A percentile compares a stretch with the other conserved stretches of the same genome.
phyloP scores from a whole-genome alignment of 2,888 invertebrate genomes.

The Drosophila cognata region DNA sequence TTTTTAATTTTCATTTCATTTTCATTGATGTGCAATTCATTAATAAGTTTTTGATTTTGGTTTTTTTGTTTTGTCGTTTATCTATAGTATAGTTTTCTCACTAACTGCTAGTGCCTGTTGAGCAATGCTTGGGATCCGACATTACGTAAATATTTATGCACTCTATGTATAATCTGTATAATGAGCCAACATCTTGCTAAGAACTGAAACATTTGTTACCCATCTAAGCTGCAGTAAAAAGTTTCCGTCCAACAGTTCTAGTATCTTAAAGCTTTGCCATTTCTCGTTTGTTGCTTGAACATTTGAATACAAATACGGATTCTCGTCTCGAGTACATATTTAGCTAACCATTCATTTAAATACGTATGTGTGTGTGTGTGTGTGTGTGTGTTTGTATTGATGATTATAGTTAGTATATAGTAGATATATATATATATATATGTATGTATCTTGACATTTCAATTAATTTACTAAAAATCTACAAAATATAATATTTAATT shows the following conservation, averaged over 20 bases:
- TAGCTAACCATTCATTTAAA: conserved; percentile 36
- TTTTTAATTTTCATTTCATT: conserved; percentile 19
- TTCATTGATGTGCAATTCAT: conserved; percentile 46
- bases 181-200: conserved; percentile 41
- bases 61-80: conserved; percentile 33
- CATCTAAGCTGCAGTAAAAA: conserved; percentile 30
- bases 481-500: conserved; percentile 75
- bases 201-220: conserved; percentile 35
- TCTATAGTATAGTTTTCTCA: conserved; percentile 42
- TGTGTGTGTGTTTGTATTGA: conserved; percentile 21
- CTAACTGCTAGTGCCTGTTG: conserved; percentile 44
- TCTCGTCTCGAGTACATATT: conserved; percentile 43
- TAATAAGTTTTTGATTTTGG: conserved; percentile 44
- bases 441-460: conserved; percentile 53
- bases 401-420: conserved; percentile 51
- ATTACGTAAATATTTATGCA: conserved; percentile 18
- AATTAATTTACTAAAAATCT: conserved; percentile 76
- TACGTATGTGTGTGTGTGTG: conserved; percentile 17
- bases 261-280: conserved; percentile 78
- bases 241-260: conserved; percentile 59
- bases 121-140: conserved; percentile 37
- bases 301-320: conserved; percentile 51
- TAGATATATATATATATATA: conserved; percentile 45
- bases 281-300: conserved; percentile 66
- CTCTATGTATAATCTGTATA: conserved; percentile 13